These are phyloP conservation scores for Acanthis flammea DNA, from an alignment of 2,797 vertebrate genomes.

Conservation along the genomic window DNA sequence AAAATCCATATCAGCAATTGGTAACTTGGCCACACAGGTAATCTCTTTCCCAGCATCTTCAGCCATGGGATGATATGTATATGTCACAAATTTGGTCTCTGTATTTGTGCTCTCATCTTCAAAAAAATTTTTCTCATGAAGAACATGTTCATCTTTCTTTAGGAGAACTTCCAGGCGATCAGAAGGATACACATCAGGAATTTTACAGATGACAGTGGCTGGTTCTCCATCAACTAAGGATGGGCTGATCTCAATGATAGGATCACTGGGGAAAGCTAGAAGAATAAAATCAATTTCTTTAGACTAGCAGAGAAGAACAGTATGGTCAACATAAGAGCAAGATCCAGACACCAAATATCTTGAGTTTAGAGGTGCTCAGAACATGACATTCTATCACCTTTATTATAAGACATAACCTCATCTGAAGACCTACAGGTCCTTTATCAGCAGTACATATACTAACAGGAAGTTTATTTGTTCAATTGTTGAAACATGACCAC, in stretches of 20 bases:
- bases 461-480: background rate
- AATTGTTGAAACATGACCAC: background rate
- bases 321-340: background rate
- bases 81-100: constrained; percentile 69
- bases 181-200: constrained; percentile 77
- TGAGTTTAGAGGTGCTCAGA: background rate
- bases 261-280: constrained; percentile 85
- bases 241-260: constrained; percentile 71
- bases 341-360: background rate
- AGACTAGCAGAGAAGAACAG: background rate
- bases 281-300: background rate
- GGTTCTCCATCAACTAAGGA: constrained; percentile 65
- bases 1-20: constrained; percentile 3
- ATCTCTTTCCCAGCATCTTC: constrained; percentile 72
- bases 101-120: constrained; percentile 23
- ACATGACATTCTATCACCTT: background rate
- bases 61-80: constrained; percentile 37
- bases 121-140: background rate
- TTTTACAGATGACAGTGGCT: constrained; percentile 71
- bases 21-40: constrained; percentile 78
- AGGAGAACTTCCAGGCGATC: constrained; percentile 75
- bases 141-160: constrained; percentile 35
- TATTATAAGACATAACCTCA: background rate
- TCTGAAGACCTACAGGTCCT: background rate
- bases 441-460: background rate